phyloP scores from a whole-genome alignment of 2,113 vertebrate species.

The Mesocricetus auratus region DNA sequence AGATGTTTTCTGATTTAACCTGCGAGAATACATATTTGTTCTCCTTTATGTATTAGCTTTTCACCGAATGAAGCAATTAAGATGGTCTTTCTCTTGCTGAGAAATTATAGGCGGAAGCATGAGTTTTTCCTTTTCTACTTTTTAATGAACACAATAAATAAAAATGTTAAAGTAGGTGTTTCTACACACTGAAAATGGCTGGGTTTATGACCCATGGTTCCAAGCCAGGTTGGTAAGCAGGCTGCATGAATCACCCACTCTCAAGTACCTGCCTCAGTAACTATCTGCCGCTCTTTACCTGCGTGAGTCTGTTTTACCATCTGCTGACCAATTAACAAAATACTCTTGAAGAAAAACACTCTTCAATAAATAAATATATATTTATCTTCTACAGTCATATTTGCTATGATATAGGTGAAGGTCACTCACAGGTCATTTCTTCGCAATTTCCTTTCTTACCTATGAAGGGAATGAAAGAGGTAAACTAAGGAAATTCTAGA shows the following conservation, averaged over 20 bases:
- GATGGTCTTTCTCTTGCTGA: not conserved
- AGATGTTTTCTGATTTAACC: conserved; percentile 59
- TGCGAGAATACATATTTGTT: conserved; percentile 55
- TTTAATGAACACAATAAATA: not conserved
- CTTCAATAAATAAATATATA: not conserved
- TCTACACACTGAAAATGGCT: not conserved
- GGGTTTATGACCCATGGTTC: not conserved
- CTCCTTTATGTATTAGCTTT: conserved; percentile 15
- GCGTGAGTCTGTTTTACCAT: not conserved
- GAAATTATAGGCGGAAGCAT: not conserved
- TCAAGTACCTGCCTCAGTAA: not conserved
- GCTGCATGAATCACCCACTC: not conserved
- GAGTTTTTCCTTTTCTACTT: not conserved
- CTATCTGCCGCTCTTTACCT: not conserved
- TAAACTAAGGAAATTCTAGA: too few species aligned
- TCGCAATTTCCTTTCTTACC: not conserved
- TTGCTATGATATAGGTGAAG: not conserved
- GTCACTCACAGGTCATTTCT: not conserved
- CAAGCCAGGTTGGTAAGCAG: not conserved
- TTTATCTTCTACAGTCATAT: not conserved
- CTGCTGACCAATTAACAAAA: not conserved
- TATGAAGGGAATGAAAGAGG: not conserved
- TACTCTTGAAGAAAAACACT: not conserved
- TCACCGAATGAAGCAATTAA: conserved; percentile 48
- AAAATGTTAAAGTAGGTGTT: not conserved